Base-by-base conservation (phyloP, 2,888 invertebrate genomes). In the Ethmia dodecea region DNA sequence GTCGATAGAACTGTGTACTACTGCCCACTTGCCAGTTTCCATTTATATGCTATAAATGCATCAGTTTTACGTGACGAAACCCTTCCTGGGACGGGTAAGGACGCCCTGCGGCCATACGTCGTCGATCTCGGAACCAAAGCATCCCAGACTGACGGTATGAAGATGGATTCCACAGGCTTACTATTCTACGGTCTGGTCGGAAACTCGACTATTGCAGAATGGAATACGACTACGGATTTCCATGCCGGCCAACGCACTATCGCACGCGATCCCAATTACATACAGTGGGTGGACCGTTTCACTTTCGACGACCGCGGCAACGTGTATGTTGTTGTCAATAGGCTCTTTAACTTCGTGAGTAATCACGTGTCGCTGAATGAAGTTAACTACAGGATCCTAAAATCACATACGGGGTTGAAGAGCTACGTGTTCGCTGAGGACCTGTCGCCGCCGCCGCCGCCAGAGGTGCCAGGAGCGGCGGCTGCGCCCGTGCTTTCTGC, bases 241-340 rank as follows among this genome's bases (percentile, higher is more conserved):
- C 80, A 79, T 28, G 75, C 75, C 37, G 89, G 89, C 13, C 91
- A 91, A 62, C 86, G 88, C 26, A 86, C 91, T 14, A 89, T 93
- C 40, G 90, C 91, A 3, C 87, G 89, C 48, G 93, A 93, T 62
- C 83, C 88, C 28, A 87, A 86, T 38, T 89, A 88, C 53, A 88
- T 93, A 45, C 93, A 93, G 63, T 93, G 93, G 93, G 88, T 91
- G 0, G 92, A 91, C 56, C 89, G 91, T 3, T 92, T 93, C 61
- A 86, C 89, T 38, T 91, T 93, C 53, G 92, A 92, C 57, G 86
- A 87, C 39, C 69, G 76, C 33, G 92, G 92, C 15, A 90, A 90
- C 56, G 70, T 93, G 5, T 92, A 89, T 61, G 89, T 90, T 6
- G 83, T 92, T 6, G 83, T 92, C n/a, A 93, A 93, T 67, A 80